Conservation (phyloP, 2,113 vertebrate genomes). For the Brienomyrus longianalis region DNA sequence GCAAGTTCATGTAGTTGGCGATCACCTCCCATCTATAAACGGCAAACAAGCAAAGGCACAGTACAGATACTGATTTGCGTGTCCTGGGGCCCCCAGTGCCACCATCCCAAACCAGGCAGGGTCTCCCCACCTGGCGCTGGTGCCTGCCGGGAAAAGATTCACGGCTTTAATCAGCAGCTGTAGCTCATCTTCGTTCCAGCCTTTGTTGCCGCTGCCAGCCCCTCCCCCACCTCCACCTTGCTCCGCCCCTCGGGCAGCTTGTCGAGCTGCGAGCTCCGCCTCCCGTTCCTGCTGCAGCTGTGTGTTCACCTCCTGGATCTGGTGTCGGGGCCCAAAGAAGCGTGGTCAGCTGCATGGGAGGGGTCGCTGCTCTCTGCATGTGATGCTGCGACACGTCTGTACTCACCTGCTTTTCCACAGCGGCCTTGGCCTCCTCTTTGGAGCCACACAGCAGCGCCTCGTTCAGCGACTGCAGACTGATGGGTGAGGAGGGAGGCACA, state of each 20-base stretch:
- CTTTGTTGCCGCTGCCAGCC: conserved; percentile 70
- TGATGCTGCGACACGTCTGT: background rate
- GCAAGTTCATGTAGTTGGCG: conserved; percentile 96
- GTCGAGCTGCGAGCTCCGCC: conserved; percentile 81
- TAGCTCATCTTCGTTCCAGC: conserved; percentile 91
- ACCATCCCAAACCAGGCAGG: background rate
- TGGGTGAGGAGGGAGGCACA: conserved; percentile 41
- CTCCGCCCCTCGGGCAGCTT: conserved; percentile 73
- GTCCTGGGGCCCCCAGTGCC: background rate
- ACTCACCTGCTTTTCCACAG: conserved; percentile 85
- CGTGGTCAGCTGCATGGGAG: background rate
- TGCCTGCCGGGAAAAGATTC: conserved; percentile 96
- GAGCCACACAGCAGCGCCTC: conserved; percentile 76
- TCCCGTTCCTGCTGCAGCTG: conserved; percentile 83
- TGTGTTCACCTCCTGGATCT: conserved; percentile 89
- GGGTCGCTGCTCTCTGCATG: background rate
- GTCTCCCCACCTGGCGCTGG: conserved; percentile 79
- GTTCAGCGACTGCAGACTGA: conserved; percentile 90
- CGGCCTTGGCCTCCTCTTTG: conserved; percentile 80
- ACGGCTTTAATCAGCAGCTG: conserved; percentile 97
- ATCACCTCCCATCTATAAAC: conserved; percentile 90
- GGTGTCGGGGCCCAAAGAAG: background rate
- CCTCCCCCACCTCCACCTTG: conserved; percentile 71
- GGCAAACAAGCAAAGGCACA: conserved; percentile 18
- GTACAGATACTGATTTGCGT: background rate